Conservation (phyloP, 2,113 vertebrate genomes). For the Gallinago media region DNA sequence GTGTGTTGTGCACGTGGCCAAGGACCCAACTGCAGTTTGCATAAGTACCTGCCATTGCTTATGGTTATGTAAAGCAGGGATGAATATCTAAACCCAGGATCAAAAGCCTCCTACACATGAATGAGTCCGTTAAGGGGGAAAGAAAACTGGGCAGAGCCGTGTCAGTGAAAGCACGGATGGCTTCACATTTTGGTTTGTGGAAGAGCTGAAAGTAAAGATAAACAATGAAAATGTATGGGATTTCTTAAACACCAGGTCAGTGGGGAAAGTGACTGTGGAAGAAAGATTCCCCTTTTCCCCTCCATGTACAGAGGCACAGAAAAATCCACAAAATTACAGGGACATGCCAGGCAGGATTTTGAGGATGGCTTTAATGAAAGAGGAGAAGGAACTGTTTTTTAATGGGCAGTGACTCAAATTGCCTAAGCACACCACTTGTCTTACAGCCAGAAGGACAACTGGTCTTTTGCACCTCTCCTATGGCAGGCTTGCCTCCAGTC, state of each 20-base stretch:
- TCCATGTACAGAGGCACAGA: neutral
- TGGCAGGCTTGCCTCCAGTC: neutral
- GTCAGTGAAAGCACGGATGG: constrained; percentile 63
- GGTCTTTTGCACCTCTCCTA: neutral
- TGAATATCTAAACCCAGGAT: constrained; percentile 71
- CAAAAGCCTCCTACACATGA: constrained; percentile 77
- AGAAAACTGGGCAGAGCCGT: constrained; percentile 27
- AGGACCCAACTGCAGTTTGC: constrained; percentile 53
- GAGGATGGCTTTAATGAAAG: constrained; percentile 18
- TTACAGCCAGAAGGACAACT: neutral
- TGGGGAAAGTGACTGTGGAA: constrained; percentile 9
- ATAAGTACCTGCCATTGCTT: constrained; percentile 57
- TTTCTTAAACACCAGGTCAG: constrained; percentile 42
- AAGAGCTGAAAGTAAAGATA: constrained; percentile 67
- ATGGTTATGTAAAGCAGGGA: constrained; percentile 68
- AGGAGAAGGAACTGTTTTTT: neutral
- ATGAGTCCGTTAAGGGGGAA: constrained; percentile 53
- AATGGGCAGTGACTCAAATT: neutral
- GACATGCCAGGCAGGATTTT: neutral
- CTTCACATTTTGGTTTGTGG: constrained; percentile 72
- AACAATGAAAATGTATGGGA: constrained; percentile 17
- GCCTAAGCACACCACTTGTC: neutral
- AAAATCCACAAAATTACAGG: neutral
- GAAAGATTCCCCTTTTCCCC: neutral
- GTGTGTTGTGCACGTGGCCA: neutral